Base-by-base conservation (phyloP, 2,888 invertebrate genomes). In the Papilio protenor region DNA sequence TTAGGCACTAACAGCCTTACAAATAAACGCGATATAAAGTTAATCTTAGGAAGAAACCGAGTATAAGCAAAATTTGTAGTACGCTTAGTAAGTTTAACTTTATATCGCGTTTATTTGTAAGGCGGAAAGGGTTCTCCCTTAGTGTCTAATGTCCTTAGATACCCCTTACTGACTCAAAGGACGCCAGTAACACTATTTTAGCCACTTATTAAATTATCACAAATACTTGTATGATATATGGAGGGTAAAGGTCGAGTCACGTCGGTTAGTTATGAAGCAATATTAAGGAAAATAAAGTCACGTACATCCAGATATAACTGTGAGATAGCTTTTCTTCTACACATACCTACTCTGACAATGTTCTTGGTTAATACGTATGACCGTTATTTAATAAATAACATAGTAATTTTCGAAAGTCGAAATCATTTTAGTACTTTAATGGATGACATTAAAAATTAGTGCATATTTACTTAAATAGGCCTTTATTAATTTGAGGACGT, bases 211-310 rank as follows among this genome's bases (percentile, higher is more conserved):
- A 70, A 70, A 70, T 70, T 70, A 70, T 45, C 47, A 49, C 45
- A 1, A n/a, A 69, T 69, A n/a, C 10, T 69, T 11, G 16, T 71
- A 16, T 49, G 27, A 49, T 71, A 27, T 49, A 71, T 69, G 66
- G 21, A n/a, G 40, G 21, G 4, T 6, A 69, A n/a, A 69, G 45
- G 45, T 69, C 66, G 4, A 69, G 66, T 69, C 66, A 69, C 66
- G 66, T 69, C 21, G 66, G 45, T 69, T 69, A 69, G n/a, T 69
- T 69, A 45, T 69, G 45, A 21, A 45, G 66, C 21, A 45, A 69
- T 69, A 69, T 45, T 69, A 69, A 45, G 12, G 18, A 45, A 69
- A 69, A 69, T 21, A 69, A 21, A 69, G 66, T 69, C 66, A 69
- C 66, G 66, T 40, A 45, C 21, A 45, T 45, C 8, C 21, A 10